phyloP scores from a whole-genome alignment of 2,113 vertebrate genomes.

The Pandion haliaetus region DNA sequence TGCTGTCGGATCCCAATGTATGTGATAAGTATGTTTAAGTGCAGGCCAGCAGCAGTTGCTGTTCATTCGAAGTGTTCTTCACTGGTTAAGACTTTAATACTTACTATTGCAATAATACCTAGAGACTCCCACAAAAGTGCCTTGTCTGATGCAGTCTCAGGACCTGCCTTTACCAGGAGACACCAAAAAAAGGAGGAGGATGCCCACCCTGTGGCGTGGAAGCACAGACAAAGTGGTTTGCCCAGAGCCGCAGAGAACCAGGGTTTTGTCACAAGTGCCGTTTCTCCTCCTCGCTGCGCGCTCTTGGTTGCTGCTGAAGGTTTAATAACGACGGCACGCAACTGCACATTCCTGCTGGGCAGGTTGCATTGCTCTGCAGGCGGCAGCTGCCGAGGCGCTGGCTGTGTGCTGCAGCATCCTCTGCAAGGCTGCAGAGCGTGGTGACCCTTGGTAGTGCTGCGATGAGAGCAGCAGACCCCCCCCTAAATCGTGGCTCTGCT shows the following conservation, averaged over 20 bases:
- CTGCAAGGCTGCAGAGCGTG: not conserved
- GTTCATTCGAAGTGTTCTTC: not conserved
- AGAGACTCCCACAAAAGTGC: not conserved
- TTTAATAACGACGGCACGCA: fast-evolving
- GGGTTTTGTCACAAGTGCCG: not conserved
- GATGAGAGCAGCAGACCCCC: too few relatives aligned
- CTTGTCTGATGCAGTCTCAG: too few relatives aligned
- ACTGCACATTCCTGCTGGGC: not conserved
- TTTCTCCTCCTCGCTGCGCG: not conserved
- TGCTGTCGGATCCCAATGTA: not conserved
- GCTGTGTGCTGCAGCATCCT: not conserved
- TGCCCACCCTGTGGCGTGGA: not conserved
- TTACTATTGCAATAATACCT: not conserved
- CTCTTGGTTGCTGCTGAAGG: not conserved
- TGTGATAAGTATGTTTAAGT: not conserved
- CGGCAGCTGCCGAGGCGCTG: not conserved
- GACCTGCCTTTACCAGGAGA: not conserved
- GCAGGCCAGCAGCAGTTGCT: not conserved
- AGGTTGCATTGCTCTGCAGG: not conserved
- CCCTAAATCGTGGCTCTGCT: not conserved
- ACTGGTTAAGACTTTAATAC: not conserved
- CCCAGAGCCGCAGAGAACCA: not conserved
- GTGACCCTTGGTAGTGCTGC: not conserved
- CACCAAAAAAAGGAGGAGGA: not conserved
- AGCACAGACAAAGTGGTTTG: not conserved